These are phyloP conservation scores for Gallinago solitaria DNA, from an alignment of 2,797 vertebrate species.

Conservation along the genomic window DNA sequence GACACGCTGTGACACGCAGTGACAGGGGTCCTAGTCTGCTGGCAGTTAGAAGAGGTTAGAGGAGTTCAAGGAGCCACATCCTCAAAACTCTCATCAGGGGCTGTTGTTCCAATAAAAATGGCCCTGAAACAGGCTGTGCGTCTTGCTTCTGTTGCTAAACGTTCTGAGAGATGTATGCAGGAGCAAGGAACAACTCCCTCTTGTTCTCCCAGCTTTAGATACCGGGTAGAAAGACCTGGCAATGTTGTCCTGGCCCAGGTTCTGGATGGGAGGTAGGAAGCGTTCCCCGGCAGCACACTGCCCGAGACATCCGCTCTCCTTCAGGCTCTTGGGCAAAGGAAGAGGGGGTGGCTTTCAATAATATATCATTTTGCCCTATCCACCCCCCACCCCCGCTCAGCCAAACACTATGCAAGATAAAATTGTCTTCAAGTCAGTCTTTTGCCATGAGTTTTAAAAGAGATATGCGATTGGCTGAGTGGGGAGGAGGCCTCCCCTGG, in stretches of 20 bases:
- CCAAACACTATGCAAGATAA: not conserved
- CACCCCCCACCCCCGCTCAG: not conserved
- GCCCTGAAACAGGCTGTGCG: not conserved
- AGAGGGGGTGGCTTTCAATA: slow-evolving; percentile 9
- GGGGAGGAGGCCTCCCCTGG: not conserved
- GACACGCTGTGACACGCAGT: not conserved
- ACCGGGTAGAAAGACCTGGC: not conserved
- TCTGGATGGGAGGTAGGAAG: not conserved
- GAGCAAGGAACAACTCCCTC: not conserved
- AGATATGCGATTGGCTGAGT: not conserved
- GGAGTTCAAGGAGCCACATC: not conserved
- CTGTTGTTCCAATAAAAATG: not conserved
- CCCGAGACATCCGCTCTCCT: not conserved
- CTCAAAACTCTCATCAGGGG: not conserved
- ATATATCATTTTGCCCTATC: not conserved
- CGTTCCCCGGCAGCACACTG: not conserved
- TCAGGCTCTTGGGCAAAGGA: not conserved
- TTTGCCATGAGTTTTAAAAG: not conserved
- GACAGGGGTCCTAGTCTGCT: not conserved
- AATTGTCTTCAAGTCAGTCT: not conserved
- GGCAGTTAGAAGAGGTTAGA: not conserved
- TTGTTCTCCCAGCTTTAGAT: not conserved
- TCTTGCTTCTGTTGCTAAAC: not conserved
- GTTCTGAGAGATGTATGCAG: not conserved
- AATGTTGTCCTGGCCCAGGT: not conserved